phyloP scores from a whole-genome alignment of 23 tunicate genomes.

The Halocynthia aurantium region DNA sequence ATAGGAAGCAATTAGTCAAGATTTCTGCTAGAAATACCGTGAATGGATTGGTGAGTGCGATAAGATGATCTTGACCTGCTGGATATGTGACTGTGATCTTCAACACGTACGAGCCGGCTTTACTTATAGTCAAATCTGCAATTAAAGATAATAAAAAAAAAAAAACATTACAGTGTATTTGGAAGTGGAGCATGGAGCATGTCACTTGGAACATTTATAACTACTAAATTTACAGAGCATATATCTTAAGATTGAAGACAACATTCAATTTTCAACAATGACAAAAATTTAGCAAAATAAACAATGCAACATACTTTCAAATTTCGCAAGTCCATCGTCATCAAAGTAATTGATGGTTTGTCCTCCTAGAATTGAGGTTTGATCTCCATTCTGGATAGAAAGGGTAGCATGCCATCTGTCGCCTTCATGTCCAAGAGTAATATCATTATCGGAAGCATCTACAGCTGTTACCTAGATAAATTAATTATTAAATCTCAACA shows the following conservation, averaged over 20 bases:
- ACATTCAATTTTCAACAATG: background rate
- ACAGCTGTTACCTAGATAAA: slow-evolving; percentile 2
- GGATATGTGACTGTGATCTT: slow-evolving; percentile 17
- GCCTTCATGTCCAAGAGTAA: slow-evolving; percentile 14
- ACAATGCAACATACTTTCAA: slow-evolving; percentile 11
- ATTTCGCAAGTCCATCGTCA: slow-evolving; percentile 2
- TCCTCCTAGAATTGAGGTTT: background rate
- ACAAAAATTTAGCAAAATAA: too few species aligned
- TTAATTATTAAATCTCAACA: background rate
- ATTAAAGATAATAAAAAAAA: background rate
- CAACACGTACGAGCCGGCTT: slow-evolving; percentile 1
- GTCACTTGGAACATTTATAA: background rate
- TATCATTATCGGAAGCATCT: slow-evolving; percentile 6
- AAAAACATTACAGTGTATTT: background rate
- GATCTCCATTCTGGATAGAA: background rate
- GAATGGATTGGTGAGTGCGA: background rate
- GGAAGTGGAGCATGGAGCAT: too few species aligned
- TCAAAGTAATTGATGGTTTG: slow-evolving; percentile 4
- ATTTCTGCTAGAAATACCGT: background rate
- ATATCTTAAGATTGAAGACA: background rate
- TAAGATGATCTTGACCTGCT: background rate
- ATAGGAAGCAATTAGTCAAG: too few species aligned
- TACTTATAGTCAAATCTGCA: slow-evolving; percentile 13
- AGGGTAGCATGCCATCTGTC: slow-evolving; percentile 26
- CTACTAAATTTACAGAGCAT: background rate